A percentile compares a stretch with the other conserved stretches of the same genome.
These are phyloP conservation scores for Amniataba percoides DNA, from an alignment of 2,797 vertebrate genomes.

Conservation along the genomic window DNA sequence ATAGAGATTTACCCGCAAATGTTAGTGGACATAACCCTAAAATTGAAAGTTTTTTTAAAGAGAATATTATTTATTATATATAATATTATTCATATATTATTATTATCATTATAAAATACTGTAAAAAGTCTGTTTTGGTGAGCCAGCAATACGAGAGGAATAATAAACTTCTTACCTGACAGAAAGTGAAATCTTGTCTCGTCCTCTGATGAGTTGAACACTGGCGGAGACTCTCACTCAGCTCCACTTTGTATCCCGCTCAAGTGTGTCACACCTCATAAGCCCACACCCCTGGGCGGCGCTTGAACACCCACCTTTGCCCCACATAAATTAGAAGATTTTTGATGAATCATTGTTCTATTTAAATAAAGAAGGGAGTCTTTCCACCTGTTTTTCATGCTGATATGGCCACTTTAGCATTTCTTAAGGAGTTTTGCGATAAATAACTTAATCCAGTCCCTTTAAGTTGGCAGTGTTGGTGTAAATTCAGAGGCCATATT, in stretches of 20 bases:
- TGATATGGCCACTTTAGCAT: background rate
- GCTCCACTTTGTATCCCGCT: conserved; percentile 71
- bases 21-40: background rate
- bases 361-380: conserved; percentile 19
- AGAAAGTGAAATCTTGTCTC: conserved; percentile 33
- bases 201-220: conserved; percentile 58
- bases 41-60: background rate
- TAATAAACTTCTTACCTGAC: conserved; percentile 66
- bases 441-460: background rate
- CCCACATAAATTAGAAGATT: conserved; percentile 57
- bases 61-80: too few relatives aligned
- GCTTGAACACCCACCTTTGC: conserved; percentile 70
- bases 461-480: background rate
- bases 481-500: background rate
- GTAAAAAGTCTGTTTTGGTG: background rate
- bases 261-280: conserved; percentile 69
- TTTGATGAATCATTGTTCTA: conserved; percentile 63
- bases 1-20: background rate
- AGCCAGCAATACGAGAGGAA: background rate
- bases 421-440: background rate
- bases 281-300: conserved; percentile 74
- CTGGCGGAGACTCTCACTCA: conserved; percentile 53
- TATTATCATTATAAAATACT: too few relatives aligned
- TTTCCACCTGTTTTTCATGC: conserved; percentile 6
- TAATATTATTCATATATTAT: too few relatives aligned